Conservation (phyloP, 2,113 vertebrate genomes). For the Sinosuthora webbiana region DNA sequence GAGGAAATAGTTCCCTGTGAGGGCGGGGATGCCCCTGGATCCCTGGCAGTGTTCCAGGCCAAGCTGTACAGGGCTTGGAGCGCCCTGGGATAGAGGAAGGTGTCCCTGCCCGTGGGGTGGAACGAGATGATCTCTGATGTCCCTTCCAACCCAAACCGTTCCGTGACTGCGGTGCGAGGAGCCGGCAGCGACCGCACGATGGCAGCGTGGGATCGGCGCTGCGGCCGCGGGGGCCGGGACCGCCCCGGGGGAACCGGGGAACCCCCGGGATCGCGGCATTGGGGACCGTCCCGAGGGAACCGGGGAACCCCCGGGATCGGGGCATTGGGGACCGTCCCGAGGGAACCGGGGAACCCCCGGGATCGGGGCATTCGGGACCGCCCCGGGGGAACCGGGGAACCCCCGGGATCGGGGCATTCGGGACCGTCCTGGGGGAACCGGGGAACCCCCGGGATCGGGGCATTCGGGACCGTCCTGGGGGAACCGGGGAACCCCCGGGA, state of each 20-base stretch:
- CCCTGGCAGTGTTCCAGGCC: background rate
- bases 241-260: background rate
- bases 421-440: background rate
- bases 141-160: background rate
- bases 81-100: rapidly evolving
- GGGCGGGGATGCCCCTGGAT: background rate
- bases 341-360: background rate
- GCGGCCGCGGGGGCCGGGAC: background rate
- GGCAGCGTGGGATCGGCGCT: constrained; percentile 5
- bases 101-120: background rate
- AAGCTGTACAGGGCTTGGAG: rapidly evolving
- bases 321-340: background rate
- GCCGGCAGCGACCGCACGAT: background rate
- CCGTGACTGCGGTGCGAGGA: background rate
- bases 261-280: background rate
- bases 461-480: no score
- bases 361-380: background rate
- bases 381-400: background rate
- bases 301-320: background rate
- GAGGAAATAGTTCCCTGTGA: background rate
- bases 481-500: no score
- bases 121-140: background rate
- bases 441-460: background rate
- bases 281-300: background rate
- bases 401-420: background rate